Base-by-base conservation (phyloP, 1,140 invertebrate genomes). In the Platyscapa corneri region DNA sequence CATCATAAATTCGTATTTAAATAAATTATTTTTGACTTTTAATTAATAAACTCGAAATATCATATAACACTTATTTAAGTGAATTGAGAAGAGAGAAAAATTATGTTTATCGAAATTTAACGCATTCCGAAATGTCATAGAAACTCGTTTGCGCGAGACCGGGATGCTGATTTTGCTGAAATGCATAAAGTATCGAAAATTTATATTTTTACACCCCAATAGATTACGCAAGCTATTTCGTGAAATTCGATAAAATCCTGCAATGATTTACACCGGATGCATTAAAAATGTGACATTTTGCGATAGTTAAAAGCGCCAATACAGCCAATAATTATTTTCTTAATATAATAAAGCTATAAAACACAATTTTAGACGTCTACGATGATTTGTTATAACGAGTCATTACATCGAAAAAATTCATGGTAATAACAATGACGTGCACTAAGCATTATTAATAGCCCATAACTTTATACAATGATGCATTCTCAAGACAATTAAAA, bases 401-500 rank as follows among this genome's bases (percentile, higher is more conserved):
- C 34, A 27, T 74, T 83, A 64, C 20, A 32, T 75, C 42, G 37
- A 8, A 75, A 75, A 75, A 60, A 75, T 42, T 10, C 34, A 70
- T 27, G 30, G 42, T 20, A 49, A 53, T 64, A 82, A 74, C 46
- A 39, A 32, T n/a, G 72, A 23, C 37, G n/a, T 42, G 46, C 56
- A 65, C 8, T 78, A 46, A 32, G 75, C 56, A 34, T 83, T 83
- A 78, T 83, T 83, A 83, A 79, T 78, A 79, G 83, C 64, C 34
- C 75, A 34, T 83, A 83, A 77, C 42, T 37, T 2, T 34, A 80
- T 67, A 67, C 39, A 77, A 83, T 53, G 39, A 83, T 60, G 76
- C 53, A 42, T 82, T 81, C 80, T 42, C 80, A 60, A 82, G 80
- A 78, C 60, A 86, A 86, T 86, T 86, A 78, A 82, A 82, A 72